Evolutionary conservation across 1,140 invertebrate species (phyloP).

Genomic region (Tetranychus urticae): DNA sequence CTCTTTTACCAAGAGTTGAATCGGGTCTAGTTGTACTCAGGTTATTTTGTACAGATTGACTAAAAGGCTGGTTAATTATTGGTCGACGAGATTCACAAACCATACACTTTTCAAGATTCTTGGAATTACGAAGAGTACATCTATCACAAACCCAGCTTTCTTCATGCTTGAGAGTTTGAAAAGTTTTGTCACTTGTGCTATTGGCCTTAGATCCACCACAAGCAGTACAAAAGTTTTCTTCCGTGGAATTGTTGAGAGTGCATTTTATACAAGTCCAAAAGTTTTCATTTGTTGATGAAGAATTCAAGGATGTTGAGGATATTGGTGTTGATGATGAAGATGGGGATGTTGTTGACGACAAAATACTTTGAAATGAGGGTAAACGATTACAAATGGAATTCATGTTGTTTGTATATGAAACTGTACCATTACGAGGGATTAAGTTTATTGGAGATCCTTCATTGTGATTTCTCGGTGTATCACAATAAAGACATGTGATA

Average conservation of each 20-base stretch:
- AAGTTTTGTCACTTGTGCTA: constrained; percentile 19
- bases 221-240: constrained; percentile 42
- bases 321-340: constrained; percentile 73
- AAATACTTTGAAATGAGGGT: background rate
- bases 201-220: constrained; percentile 53
- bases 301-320: constrained; percentile 34
- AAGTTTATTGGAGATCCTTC: background rate
- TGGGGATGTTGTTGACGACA: constrained; percentile 37
- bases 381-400: background rate
- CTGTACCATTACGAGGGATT: background rate
- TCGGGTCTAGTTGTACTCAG: background rate
- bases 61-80: background rate
- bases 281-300: background rate
- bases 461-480: constrained; percentile 28
- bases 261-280: constrained; percentile 63
- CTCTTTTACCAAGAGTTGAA: constrained; percentile 2
- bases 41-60: background rate
- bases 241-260: constrained; percentile 47
- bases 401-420: background rate
- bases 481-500: constrained; percentile 51
- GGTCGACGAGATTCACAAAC: constrained; percentile 30
- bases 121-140: constrained; percentile 60
- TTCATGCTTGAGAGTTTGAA: constrained; percentile 23
- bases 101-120: constrained; percentile 40
- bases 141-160: constrained; percentile 47